Conservation (phyloP, 2,888 invertebrate species). For the Rhagophthalmus giganteus region DNA sequence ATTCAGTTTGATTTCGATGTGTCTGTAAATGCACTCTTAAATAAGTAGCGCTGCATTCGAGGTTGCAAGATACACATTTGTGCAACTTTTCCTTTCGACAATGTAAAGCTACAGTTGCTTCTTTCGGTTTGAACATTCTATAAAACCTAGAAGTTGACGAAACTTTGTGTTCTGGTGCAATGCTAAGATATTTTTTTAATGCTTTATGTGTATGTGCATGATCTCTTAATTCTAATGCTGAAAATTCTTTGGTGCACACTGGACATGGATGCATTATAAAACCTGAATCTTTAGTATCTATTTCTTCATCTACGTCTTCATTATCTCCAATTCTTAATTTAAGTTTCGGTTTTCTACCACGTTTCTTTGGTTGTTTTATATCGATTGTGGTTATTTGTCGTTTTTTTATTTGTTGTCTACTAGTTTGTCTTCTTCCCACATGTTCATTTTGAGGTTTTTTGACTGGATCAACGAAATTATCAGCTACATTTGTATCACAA, state of each 20-base stretch:
- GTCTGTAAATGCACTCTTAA: slow-evolving; percentile 40
- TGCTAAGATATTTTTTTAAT: slow-evolving; percentile 42
- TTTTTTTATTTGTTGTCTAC: slow-evolving; percentile 31
- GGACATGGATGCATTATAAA: slow-evolving; percentile 40
- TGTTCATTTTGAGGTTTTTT: slow-evolving; percentile 22
- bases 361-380: slow-evolving; percentile 12
- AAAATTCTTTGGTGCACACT: slow-evolving; percentile 42
- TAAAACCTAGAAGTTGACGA: slow-evolving; percentile 31
- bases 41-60: slow-evolving; percentile 35
- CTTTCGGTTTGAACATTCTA: slow-evolving; percentile 12
- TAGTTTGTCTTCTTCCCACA: slow-evolving; percentile 24
- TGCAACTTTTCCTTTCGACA: slow-evolving; percentile 37
- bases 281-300: slow-evolving; percentile 1
- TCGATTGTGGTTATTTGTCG: slow-evolving; percentile 13
- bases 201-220: slow-evolving; percentile 44
- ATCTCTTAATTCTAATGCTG: slow-evolving; percentile 39
- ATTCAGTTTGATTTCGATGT: slow-evolving; percentile 41
- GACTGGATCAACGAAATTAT: slow-evolving; percentile 24
- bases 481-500: slow-evolving; percentile 23
- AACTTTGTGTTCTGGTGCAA: slow-evolving; percentile 35
- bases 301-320: slow-evolving; percentile 1
- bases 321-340: neutral
- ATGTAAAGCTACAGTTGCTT: slow-evolving; percentile 28
- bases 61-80: slow-evolving; percentile 41
- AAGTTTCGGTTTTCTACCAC: slow-evolving; percentile 22